Evolutionary conservation across 2,797 vertebrate genomes (phyloP).

Genomic region (Astyanax mexicanus): DNA sequence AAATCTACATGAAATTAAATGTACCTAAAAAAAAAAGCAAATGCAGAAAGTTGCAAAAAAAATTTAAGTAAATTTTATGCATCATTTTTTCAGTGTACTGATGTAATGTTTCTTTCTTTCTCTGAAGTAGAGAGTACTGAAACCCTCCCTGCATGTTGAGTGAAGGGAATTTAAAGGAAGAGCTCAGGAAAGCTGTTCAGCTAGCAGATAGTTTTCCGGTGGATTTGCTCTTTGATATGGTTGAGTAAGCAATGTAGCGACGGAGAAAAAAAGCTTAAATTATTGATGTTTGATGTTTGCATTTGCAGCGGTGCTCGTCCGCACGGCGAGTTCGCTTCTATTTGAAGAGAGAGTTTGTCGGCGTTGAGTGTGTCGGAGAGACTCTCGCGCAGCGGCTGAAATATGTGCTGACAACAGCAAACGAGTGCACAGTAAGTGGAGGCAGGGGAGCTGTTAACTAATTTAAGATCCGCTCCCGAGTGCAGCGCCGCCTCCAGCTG

Average conservation of each 20-base stretch:
- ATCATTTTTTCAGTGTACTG: too few relatives aligned
- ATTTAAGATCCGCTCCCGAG: slow-evolving; percentile 42
- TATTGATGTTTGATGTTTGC: slow-evolving; percentile 24
- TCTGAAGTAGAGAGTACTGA: neutral
- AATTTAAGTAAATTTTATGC: too few relatives aligned
- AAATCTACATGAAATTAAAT: too few relatives aligned
- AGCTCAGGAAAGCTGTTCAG: neutral
- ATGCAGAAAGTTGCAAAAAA: too few relatives aligned
- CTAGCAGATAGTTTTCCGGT: neutral
- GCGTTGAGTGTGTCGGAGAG: slow-evolving; percentile 8
- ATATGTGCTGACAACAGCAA: slow-evolving; percentile 51
- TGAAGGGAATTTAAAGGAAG: neutral
- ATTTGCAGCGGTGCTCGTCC: slow-evolving; percentile 4
- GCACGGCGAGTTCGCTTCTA: neutral
- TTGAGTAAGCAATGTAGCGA: slow-evolving; percentile 6
- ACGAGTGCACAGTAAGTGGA: slow-evolving; percentile 10
- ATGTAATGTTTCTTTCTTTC: too few relatives aligned
- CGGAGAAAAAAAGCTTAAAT: neutral
- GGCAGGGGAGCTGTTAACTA: slow-evolving; percentile 46
- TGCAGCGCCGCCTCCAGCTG: slow-evolving; percentile 30
- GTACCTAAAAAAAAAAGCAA: too few relatives aligned
- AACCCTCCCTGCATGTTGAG: neutral
- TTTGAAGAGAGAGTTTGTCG: slow-evolving; percentile 14
- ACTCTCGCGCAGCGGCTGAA: slow-evolving; percentile 26
- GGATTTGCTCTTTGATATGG: neutral